Conservation (phyloP, 53 echinoderm and acorn worm species). For the Glandiceps talaboti region DNA sequence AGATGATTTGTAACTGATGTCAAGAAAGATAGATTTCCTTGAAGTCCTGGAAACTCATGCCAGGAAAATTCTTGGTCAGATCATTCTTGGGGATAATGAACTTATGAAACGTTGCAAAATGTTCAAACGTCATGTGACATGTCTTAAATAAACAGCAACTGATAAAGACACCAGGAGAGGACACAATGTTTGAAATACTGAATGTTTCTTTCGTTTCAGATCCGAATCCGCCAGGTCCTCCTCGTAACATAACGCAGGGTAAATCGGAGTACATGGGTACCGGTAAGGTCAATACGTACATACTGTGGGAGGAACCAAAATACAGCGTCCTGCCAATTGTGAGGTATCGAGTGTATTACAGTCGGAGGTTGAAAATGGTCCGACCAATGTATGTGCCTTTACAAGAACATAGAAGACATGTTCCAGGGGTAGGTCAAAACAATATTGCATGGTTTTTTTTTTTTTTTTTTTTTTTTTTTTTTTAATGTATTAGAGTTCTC, state of each 20-base stretch:
- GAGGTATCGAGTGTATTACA: constrained; percentile 57
- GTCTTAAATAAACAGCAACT: too few relatives aligned
- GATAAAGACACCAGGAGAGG: constrained; percentile 38
- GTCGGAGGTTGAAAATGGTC: constrained; percentile 24
- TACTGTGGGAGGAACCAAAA: constrained; percentile 71
- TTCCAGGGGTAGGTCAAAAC: constrained; percentile 38
- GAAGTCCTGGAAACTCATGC: too few relatives aligned
- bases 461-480: too few relatives aligned
- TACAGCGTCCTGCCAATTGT: constrained; percentile 49
- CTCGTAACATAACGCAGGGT: constrained; percentile 36
- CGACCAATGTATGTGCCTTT: constrained; percentile 19
- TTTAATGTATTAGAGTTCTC: too few relatives aligned
- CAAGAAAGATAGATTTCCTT: too few relatives aligned
- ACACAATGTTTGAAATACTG: constrained; percentile 9
- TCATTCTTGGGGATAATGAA: too few relatives aligned
- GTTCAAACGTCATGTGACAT: too few relatives aligned
- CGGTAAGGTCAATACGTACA: constrained; percentile 26
- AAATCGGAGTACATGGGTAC: constrained; percentile 16
- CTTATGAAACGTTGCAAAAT: too few relatives aligned
- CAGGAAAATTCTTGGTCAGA: too few relatives aligned
- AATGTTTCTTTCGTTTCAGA: constrained; percentile 15
- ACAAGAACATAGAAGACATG: constrained; percentile 29
- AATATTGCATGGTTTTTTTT: too few relatives aligned
- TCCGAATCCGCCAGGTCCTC: constrained; percentile 45
- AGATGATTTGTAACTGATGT: too few relatives aligned